phyloP scores from a whole-genome alignment of 2,113 vertebrate species.

The Istiophorus platypterus region DNA sequence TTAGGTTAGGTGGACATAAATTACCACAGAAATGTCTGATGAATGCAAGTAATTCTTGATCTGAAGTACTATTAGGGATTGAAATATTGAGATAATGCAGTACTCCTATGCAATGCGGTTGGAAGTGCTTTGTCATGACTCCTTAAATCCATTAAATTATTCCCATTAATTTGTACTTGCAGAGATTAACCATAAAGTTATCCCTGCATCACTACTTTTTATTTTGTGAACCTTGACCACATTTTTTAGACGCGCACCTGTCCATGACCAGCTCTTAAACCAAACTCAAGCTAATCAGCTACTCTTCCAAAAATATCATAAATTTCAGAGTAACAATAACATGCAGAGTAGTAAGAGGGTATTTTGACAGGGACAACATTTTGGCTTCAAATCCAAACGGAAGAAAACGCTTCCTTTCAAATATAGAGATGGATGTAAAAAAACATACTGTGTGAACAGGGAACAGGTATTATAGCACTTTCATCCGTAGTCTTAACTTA shows the following conservation, averaged over 20 bases:
- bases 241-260: background rate
- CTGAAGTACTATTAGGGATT: no score
- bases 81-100: no score
- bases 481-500: background rate
- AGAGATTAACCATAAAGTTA: no score
- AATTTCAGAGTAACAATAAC: background rate
- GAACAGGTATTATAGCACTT: background rate
- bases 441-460: background rate
- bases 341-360: background rate
- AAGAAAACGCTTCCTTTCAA: background rate
- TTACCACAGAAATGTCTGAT: no score
- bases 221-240: background rate
- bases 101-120: no score
- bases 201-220: no score
- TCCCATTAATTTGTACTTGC: no score
- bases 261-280: background rate
- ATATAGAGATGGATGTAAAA: background rate
- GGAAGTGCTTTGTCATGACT: no score
- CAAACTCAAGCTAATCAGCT: background rate
- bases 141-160: no score
- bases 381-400: background rate
- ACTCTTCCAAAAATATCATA: background rate
- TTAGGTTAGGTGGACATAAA: no score
- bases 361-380: background rate
- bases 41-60: no score